Conservation (phyloP, 2,113 vertebrate species). For the Chauna torquata region DNA sequence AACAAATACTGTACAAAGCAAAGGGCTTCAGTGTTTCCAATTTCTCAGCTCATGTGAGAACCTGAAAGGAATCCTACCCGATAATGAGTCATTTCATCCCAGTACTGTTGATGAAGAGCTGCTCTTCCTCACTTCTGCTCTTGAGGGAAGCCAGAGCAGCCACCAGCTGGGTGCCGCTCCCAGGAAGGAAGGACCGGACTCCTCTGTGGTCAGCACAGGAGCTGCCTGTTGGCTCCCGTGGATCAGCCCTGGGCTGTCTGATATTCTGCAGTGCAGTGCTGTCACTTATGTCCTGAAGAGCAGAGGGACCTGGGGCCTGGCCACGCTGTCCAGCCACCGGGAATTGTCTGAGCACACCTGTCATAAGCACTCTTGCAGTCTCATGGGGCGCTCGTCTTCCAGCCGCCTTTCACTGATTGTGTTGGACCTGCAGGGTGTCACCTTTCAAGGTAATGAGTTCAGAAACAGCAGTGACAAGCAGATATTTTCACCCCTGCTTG, state of each 20-base stretch:
- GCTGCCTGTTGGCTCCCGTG: not conserved
- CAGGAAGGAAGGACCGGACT: fast-evolving
- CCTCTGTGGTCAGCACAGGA: not conserved
- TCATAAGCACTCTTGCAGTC: not conserved
- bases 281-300: not conserved
- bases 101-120: not conserved
- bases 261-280: not conserved
- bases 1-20: not conserved
- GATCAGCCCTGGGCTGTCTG: not conserved
- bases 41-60: not conserved
- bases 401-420: not conserved
- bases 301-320: not conserved
- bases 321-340: not conserved
- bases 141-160: not conserved
- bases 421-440: not conserved
- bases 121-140: not conserved
- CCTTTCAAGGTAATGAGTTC: not conserved
- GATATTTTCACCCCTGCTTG: not conserved
- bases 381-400: not conserved
- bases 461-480: not conserved
- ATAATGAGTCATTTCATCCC: not conserved
- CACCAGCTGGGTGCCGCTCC: not conserved
- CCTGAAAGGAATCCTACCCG: not conserved
- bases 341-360: not conserved
- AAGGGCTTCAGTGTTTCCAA: constrained; percentile 5